Conservation (phyloP, 2,797 vertebrate genomes). For the Coranthus polyacanthus region DNA sequence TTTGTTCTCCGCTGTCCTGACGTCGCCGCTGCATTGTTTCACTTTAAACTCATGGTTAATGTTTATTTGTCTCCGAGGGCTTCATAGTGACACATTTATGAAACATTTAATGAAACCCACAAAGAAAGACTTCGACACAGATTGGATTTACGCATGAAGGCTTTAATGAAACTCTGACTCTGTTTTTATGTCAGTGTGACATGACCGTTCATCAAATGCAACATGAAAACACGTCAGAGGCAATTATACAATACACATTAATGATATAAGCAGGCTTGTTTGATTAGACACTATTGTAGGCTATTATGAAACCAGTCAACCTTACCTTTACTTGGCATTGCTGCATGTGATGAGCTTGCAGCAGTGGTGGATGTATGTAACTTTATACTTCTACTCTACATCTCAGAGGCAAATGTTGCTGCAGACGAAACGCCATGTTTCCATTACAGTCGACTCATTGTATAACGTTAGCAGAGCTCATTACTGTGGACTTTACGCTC, state of each 20-base stretch:
- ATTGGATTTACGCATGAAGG: slow-evolving; percentile 31
- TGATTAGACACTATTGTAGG: no score
- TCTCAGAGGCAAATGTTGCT: no score
- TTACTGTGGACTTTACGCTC: no score
- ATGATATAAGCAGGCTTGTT: no score
- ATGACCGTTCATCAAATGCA: slow-evolving; percentile 19
- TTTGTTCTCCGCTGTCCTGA: slow-evolving; percentile 38
- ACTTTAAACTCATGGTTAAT: neutral
- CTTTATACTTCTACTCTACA: no score
- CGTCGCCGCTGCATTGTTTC: slow-evolving; percentile 21
- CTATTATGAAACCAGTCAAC: neutral
- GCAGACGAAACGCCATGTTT: no score
- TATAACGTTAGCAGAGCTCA: neutral
- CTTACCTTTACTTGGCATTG: no score
- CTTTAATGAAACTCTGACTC: slow-evolving; percentile 32
- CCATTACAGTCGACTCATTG: no score
- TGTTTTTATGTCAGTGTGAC: slow-evolving; percentile 2
- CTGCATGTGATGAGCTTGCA: no score
- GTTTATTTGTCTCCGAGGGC: slow-evolving; percentile 21
- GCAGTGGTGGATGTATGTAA: no score
- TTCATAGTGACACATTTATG: slow-evolving; percentile 10
- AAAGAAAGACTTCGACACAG: slow-evolving; percentile 32
- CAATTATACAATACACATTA: neutral
- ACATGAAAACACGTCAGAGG: slow-evolving; percentile 15
- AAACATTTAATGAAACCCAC: slow-evolving; percentile 43